phyloP scores from a whole-genome alignment of 2,113 vertebrate genomes.

The Macheiramphus alcinus region DNA sequence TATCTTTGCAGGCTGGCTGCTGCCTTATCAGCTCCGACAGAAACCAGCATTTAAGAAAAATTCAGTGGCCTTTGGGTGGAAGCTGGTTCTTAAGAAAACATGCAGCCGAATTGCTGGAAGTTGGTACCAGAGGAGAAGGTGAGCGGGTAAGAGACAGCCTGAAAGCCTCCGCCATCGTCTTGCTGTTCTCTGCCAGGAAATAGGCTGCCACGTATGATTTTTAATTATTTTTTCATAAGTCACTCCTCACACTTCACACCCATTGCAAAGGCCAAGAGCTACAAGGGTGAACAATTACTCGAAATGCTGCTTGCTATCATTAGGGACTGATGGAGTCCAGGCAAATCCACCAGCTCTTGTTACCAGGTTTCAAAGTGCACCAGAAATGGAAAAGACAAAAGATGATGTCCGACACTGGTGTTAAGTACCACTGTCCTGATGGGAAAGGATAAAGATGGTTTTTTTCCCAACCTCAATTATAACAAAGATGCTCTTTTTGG shows the following conservation, averaged over 20 bases:
- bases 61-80: constrained; percentile 14
- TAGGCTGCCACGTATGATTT: fast-evolving
- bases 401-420: fast-evolving
- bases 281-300: constrained; percentile 17
- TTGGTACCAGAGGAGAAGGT: background rate
- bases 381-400: background rate
- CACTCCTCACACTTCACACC: background rate
- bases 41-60: background rate
- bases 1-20: constrained; percentile 46
- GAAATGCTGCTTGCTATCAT: background rate
- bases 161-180: background rate
- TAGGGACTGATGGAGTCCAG: background rate
- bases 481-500: background rate
- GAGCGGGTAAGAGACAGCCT: background rate
- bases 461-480: background rate
- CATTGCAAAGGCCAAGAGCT: constrained; percentile 12
- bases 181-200: background rate
- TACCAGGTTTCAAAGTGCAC: background rate
- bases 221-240: constrained; percentile 1
- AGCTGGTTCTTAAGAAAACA: constrained; percentile 32
- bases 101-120: background rate
- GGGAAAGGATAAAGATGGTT: background rate
- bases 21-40: constrained; percentile 50
- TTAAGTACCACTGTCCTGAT: background rate
- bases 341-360: background rate